These are phyloP conservation scores for Pachycephus smyrnensis DNA, from an alignment of 2,888 invertebrate genomes.

Conservation along the genomic window DNA sequence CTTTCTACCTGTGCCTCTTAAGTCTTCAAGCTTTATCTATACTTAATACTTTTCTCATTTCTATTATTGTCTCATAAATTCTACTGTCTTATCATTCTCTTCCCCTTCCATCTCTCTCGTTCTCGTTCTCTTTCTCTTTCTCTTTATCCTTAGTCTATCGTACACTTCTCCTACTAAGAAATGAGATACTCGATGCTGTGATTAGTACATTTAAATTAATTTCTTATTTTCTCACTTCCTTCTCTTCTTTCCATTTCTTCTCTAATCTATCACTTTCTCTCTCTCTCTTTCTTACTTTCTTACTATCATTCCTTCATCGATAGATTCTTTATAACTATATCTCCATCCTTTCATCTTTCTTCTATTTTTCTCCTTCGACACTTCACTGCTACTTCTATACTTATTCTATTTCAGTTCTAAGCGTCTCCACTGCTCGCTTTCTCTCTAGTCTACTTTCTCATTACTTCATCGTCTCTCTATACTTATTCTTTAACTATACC, in stretches of 20 bases:
- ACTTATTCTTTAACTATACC: constrained; percentile 5
- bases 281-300: not conserved
- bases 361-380: constrained; percentile 9
- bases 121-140: constrained; percentile 15
- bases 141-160: not conserved
- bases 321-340: constrained; percentile 10
- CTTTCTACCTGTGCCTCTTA: not conserved
- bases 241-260: constrained; percentile 15
- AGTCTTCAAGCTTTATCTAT: constrained; percentile 7
- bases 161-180: not conserved
- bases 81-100: constrained; percentile 2
- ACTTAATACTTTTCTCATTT: constrained; percentile 2
- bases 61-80: not conserved
- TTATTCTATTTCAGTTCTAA: not conserved
- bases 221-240: constrained; percentile 11
- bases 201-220: not conserved
- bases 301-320: constrained; percentile 11
- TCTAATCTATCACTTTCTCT: constrained; percentile 1
- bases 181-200: constrained; percentile 4
- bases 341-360: constrained; percentile 12
- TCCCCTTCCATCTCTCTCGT: constrained; percentile 14
- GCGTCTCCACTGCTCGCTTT: not conserved
- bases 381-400: not conserved
- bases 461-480: not conserved
- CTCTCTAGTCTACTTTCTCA: not conserved